A percentile compares a stretch with the other conserved stretches of the same genome.
phyloP scores from a whole-genome alignment of 2,888 invertebrate genomes.

The Chloromyia formosa region DNA sequence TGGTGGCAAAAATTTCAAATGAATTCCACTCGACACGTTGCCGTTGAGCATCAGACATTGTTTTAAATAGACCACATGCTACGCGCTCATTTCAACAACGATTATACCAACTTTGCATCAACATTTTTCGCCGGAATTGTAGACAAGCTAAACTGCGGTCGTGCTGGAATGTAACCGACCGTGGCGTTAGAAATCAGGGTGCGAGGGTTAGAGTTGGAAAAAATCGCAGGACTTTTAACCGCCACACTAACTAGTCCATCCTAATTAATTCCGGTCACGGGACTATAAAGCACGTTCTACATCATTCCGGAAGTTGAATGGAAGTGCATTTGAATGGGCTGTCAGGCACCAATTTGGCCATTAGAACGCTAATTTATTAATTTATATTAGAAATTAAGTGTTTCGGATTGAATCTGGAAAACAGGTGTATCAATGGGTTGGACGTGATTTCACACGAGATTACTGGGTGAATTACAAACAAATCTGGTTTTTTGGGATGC shows the following conservation, averaged over 20 bases:
- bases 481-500: neutral
- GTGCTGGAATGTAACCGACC: neutral
- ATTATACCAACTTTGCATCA: conserved; percentile 10
- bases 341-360: conserved; percentile 17
- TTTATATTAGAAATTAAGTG: conserved; percentile 12
- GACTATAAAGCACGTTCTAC: neutral
- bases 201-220: neutral
- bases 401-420: neutral
- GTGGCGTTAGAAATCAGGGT: neutral
- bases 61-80: conserved; percentile 38
- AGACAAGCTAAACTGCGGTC: neutral
- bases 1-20: neutral
- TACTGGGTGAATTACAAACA: neutral
- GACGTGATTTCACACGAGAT: no score
- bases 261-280: conserved; percentile 31
- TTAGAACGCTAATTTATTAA: conserved; percentile 22
- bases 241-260: neutral
- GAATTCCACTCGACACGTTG: neutral
- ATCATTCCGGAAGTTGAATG: conserved; percentile 20
- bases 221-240: conserved; percentile 5
- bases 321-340: conserved; percentile 10
- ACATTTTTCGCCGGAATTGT: neutral
- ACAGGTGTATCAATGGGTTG: no score
- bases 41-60: conserved; percentile 21
- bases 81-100: conserved; percentile 20